Base-by-base conservation (phyloP, 2,888 invertebrate species). In the Resseliella maxima region DNA sequence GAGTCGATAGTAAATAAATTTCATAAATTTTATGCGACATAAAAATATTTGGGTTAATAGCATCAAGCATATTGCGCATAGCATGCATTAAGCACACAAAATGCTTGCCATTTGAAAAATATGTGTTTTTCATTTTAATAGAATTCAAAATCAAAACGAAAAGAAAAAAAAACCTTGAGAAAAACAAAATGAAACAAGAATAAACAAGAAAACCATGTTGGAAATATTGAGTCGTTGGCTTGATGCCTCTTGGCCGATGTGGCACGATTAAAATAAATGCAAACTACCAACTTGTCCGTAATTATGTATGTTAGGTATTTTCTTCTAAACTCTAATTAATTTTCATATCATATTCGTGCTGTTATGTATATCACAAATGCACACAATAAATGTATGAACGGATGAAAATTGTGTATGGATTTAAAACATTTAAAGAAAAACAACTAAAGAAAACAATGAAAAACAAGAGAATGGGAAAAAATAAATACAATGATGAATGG, bases 271-370 rank as follows among this genome's bases (percentile, higher is more conserved):
- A n/a, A n/a, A n/a, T n/a, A n/a, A n/a, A n/a, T n/a, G n/a, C n/a
- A n/a, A n/a, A n/a, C n/a, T n/a, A n/a, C n/a, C n/a, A n/a, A n/a
- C n/a, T n/a, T n/a, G n/a, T n/a, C n/a, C n/a, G n/a, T n/a, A n/a
- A n/a, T n/a, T n/a, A n/a, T n/a, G n/a, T n/a, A n/a, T n/a, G n/a
- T n/a, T n/a, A n/a, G n/a, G n/a, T n/a, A n/a, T n/a, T n/a, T n/a
- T n/a, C n/a, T n/a, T n/a, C n/a, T n/a, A n/a, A n/a, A n/a, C n/a
- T 50, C 46, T 50, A 50, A 50, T 50, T 50, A 50, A 41, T 41
- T 41, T 41, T 5, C 18, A 8, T 50, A 18, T 50, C 2, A 15
- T 50, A 15, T 50, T 15, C 18, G 46, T 50, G 46, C 18, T 41
- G n/a, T n/a, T n/a, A n/a, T 41, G 12, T 12, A 18, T 50, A 50